phyloP scores from a whole-genome alignment of 1,140 invertebrate species.

The Drosophila ficusphila region DNA sequence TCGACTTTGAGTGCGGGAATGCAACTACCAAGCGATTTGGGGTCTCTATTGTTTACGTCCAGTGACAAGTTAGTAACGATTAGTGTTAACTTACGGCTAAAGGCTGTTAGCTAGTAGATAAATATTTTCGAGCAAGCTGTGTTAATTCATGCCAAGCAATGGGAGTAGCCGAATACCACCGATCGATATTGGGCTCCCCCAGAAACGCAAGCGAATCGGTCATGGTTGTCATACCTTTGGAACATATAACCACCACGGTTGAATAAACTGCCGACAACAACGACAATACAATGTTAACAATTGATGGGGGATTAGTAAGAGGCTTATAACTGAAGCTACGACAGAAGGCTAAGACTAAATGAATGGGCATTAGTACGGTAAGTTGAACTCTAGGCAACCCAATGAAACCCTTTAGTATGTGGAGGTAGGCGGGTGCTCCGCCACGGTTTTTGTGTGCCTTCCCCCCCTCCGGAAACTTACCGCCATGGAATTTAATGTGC shows the following conservation, averaged over 20 bases:
- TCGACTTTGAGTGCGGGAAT: background rate
- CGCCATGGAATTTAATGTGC: conserved; percentile 84
- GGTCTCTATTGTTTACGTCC: background rate
- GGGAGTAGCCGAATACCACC: background rate
- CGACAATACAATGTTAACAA: conserved; percentile 40
- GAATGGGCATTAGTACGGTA: conserved; percentile 21
- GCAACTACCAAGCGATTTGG: background rate
- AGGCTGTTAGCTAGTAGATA: no score
- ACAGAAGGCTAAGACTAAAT: conserved; percentile 12
- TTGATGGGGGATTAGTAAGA: conserved; percentile 16
- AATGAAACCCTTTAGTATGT: conserved; percentile 27
- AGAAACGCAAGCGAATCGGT: background rate
- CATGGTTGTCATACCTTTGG: conserved; percentile 45
- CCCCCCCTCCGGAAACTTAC: conserved; percentile 68
- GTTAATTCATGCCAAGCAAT: conserved; percentile 27
- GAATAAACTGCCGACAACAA: conserved; percentile 59
- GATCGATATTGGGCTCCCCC: conserved; percentile 4
- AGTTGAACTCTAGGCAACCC: conserved; percentile 38
- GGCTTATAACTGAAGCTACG: conserved; percentile 7
- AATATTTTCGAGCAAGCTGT: no score
- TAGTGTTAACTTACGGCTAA: background rate
- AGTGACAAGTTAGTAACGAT: background rate
- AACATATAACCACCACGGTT: conserved; percentile 45
- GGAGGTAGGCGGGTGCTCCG: no score
- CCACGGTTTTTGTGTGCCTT: no score